Base-by-base conservation (phyloP, 23 tunicate genomes). In the Botrylloides violaceus region DNA sequence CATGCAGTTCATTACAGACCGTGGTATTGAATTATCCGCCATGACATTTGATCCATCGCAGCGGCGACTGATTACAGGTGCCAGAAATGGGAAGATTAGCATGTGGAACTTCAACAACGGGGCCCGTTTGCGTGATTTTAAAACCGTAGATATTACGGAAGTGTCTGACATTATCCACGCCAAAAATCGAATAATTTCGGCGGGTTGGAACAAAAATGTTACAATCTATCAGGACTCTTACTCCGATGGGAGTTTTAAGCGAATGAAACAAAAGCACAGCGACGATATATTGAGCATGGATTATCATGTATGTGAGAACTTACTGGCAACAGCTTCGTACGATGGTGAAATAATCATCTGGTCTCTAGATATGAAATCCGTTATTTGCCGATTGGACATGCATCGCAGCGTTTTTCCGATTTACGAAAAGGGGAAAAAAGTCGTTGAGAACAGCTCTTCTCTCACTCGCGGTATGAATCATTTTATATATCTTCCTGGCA, bases 61-160 rank as follows among this genome's bases (percentile, higher is more conserved):
- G n/a, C 39, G 86, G 32, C 64, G 86, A 34, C 80, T 81, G 4
- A 58, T 77, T 36, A 81, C 86, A 1, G 84, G 84, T 4, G 37
- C 68, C 6, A 37, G 78, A 22, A 72, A 80, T 20, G 84, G 84
- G 15, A 35, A 35, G 4, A 47, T 80, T 3, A 59, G 66, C 7
- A 25, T 80, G 48, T 80, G 84, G 84, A 80, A 80, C 70, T 72
- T 80, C 35, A 80, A 80, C 79, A 80, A 80, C 78, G 84, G 84
- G 9, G 78, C 78, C 1, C 25, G 78, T 9, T 27, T 80, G 62
- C 47, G 84, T 23, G 56, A 58, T 35, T 29, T 80, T 48, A 47
- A 32, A 27, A 30, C 77, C 18, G 32, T 38, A 1, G 72, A 49
- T 43, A 47, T 32, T 3, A 50, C 60, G 57, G 84, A 80, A 62